Evolutionary conservation across 1,140 invertebrate species (phyloP), one percentile per base, ranked within the genome.

Genomic region (Diorhabda elongata): DNA sequence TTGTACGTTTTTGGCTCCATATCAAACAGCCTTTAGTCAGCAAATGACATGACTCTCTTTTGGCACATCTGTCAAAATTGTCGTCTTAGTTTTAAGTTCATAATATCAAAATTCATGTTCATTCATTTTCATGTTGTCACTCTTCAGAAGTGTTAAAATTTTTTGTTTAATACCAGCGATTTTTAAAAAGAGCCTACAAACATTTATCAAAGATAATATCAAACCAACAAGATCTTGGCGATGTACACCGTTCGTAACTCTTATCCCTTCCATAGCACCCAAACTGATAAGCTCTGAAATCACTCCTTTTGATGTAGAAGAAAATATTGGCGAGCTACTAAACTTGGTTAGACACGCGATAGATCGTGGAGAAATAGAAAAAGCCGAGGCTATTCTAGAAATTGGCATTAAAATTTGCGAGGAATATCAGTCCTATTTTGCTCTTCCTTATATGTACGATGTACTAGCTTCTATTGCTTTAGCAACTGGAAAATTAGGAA

Each of bases 371-470:
- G 78, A 81, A 66, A 68, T 73, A 3, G 77, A 81, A 41, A 73
- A 74, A 59, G 79, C 79, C 2, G 75, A 79, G 69, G 78, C 77
- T 11, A 77, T 81, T 56, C 64, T 81, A 59, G 67, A 77, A 60
- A 75, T 81, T 73, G 78, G 77, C 3, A 72, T 80, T 47, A 80
- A 79, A 58, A 77, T 81, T 42, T 77, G 76, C 41, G 78, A 81
- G 65, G 77, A 79, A 42, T 71, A 79, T 59, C 72, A 76, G 57
- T 69, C 78, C 1, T 74, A 74, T 44, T 65, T 74, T 9, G 74
- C 72, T 7, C 59, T 81, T 62, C 77, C 77, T 4, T 76, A 75
- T 57, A 78, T 81, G 64, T 81, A 80, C 61, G 79, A 81, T 67
- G 76, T 79, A 11, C 63, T 81, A 42, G 71, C 77, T 3, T 78